Evolutionary conservation across 2,888 invertebrate species (phyloP).

Genomic region (Callosobruchus maculatus): DNA sequence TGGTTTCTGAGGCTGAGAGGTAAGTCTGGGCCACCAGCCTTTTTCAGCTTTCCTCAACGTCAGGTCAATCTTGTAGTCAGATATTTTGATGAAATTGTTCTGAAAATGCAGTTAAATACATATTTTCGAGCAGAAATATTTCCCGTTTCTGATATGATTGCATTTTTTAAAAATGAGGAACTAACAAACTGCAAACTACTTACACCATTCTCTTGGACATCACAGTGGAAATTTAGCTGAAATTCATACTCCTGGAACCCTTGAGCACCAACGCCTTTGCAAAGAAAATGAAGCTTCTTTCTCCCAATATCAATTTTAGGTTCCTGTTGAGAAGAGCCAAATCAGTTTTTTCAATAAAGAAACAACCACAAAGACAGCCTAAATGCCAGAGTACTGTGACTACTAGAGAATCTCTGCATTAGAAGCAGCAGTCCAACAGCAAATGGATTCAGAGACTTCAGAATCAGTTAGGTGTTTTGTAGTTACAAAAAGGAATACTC

Average conservation of each 20-base stretch:
- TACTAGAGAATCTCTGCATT: too few species aligned
- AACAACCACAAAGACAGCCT: too few species aligned
- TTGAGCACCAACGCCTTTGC: constrained; percentile 74
- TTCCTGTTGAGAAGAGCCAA: constrained; percentile 48
- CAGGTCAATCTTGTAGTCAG: constrained; percentile 76
- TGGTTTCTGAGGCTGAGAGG: constrained; percentile 77
- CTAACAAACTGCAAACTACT: neutral
- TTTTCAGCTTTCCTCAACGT: constrained; percentile 63
- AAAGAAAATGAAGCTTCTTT: constrained; percentile 65
- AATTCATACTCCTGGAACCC: constrained; percentile 77
- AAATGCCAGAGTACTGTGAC: too few species aligned
- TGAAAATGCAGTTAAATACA: constrained; percentile 11
- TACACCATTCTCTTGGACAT: constrained; percentile 45
- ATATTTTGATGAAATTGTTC: constrained; percentile 51
- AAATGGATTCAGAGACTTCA: too few species aligned
- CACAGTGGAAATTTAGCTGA: constrained; percentile 64
- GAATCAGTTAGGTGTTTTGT: too few species aligned
- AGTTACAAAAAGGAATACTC: too few species aligned
- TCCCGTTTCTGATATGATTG: too few species aligned
- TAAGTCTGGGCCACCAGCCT: constrained; percentile 83
- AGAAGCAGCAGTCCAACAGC: too few species aligned
- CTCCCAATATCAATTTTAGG: constrained; percentile 65
- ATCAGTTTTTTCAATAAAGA: too few species aligned
- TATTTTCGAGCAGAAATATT: too few species aligned
- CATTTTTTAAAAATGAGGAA: neutral